Evolutionary conservation across 2,113 vertebrate genomes (phyloP).

Genomic region (Egretta garzetta): DNA sequence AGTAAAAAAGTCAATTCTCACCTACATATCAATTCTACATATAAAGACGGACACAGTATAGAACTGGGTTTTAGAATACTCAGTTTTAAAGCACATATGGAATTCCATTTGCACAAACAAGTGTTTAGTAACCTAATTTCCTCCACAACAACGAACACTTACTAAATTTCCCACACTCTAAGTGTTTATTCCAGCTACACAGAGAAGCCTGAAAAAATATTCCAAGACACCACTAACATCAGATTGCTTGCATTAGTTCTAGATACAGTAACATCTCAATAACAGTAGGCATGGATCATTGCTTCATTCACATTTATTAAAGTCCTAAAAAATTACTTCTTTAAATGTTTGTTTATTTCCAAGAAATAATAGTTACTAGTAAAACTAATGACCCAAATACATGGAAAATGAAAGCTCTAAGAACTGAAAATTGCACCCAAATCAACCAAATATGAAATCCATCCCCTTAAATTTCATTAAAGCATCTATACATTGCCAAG

Average conservation of each 20-base stretch:
- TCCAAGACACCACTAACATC: not conserved
- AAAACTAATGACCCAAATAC: not conserved
- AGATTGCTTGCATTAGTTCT: not conserved
- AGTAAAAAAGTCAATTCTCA: not conserved
- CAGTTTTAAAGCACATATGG: not conserved
- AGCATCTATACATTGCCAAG: not conserved
- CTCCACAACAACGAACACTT: not conserved
- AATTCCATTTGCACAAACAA: constrained; percentile 10
- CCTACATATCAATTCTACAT: not conserved
- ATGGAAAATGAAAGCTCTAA: not conserved
- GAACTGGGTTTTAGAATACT: not conserved
- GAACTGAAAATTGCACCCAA: not conserved
- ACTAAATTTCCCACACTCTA: not conserved
- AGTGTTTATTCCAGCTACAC: not conserved
- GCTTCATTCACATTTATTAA: constrained; percentile 9
- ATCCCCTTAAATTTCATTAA: not conserved
- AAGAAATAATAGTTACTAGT: not conserved
- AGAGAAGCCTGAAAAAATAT: not conserved
- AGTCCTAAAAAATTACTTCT: not conserved
- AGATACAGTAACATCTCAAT: not conserved
- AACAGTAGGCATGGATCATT: not conserved
- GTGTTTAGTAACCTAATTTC: constrained; percentile 3
- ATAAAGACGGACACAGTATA: not conserved
- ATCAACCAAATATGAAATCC: not conserved
- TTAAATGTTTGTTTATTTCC: not conserved